Conservation (phyloP, 2,113 vertebrate genomes). For the Psammodynastes pulverulentus region DNA sequence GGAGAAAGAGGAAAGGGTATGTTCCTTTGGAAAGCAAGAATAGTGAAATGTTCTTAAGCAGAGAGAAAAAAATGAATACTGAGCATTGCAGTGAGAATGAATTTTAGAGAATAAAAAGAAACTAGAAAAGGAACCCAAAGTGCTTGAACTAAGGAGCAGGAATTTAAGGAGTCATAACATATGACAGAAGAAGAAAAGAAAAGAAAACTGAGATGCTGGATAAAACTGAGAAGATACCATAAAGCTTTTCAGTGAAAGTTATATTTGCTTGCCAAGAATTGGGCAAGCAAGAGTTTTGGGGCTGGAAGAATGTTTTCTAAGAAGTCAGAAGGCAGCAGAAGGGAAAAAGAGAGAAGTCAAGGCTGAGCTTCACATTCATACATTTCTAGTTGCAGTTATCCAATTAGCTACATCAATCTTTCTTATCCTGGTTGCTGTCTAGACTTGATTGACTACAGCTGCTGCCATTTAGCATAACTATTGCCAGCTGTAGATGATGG, state of each 20-base stretch:
- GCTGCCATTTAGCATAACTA: neutral
- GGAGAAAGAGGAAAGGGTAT: neutral
- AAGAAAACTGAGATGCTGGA: no score
- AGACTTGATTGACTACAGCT: neutral
- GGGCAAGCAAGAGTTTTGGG: neutral
- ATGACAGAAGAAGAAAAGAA: neutral
- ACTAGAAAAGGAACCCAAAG: neutral
- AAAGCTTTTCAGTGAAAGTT: neutral
- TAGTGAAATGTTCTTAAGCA: neutral
- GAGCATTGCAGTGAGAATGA: fast-evolving
- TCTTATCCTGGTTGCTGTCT: neutral
- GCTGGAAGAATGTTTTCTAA: neutral
- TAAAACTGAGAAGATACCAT: no score
- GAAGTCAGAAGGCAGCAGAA: neutral
- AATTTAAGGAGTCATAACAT: neutral
- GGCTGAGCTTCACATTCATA: neutral
- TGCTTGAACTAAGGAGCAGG: neutral
- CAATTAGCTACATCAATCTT: neutral
- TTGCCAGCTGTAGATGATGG: neutral
- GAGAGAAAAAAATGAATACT: neutral
- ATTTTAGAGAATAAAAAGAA: neutral
- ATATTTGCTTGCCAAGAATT: neutral
- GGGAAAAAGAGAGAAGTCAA: neutral
- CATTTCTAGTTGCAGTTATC: neutral
- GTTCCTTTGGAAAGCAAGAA: neutral